Evolutionary conservation across 1,140 invertebrate species (phyloP).

Genomic region (Eriosoma lanigerum): DNA sequence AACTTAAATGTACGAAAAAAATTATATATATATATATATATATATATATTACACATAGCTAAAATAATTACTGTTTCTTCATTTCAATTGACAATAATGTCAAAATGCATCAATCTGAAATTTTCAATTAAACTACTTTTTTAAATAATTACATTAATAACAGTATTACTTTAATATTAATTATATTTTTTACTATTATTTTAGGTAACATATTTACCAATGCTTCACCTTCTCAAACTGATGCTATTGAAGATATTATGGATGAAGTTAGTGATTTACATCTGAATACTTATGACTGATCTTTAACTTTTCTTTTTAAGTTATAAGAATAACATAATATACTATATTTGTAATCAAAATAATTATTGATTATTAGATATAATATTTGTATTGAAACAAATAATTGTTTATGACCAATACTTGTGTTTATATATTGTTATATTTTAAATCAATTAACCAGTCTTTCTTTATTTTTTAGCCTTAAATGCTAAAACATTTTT

Average conservation of each 20-base stretch:
- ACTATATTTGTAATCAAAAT: constrained; percentile 1
- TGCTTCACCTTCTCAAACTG: constrained; percentile 30
- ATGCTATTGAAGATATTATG: constrained; percentile 39
- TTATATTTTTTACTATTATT: background rate
- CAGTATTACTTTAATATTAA: background rate
- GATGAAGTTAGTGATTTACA: constrained; percentile 46
- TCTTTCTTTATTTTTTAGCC: background rate
- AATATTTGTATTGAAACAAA: background rate
- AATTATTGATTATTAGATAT: constrained; percentile 12
- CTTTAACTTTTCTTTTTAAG: background rate
- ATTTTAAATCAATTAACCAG: background rate
- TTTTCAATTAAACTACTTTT: no score
- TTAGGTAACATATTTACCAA: constrained; percentile 44
- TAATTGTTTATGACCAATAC: background rate
- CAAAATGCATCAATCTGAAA: no score
- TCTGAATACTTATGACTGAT: constrained; percentile 26
- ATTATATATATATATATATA: no score
- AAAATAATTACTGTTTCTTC: no score
- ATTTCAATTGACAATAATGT: no score
- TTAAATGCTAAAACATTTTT: background rate
- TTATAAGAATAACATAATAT: background rate
- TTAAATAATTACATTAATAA: no score
- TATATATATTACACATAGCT: no score
- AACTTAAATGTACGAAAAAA: no score
- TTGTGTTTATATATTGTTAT: constrained; percentile 26